phyloP scores from a whole-genome alignment of 2,888 invertebrate species.

The Carpatolechia fugitivella region DNA sequence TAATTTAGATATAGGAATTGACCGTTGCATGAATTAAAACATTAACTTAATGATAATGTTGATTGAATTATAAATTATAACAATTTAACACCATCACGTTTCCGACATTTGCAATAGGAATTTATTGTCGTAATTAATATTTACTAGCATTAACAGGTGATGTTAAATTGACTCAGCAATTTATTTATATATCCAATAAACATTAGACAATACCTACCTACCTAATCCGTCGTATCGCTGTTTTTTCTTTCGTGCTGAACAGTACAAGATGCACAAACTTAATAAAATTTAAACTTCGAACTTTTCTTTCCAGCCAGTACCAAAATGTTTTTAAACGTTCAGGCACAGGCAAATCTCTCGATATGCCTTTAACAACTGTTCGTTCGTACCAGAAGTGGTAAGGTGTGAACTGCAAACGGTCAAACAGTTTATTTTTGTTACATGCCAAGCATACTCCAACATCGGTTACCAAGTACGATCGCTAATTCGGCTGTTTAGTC shows the following conservation, averaged over 20 bases:
- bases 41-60: too few relatives aligned
- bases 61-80: too few relatives aligned
- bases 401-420: conserved; percentile 54
- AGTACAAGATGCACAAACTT: background rate
- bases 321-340: background rate
- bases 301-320: background rate
- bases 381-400: conserved; percentile 38
- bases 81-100: too few relatives aligned
- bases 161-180: too few relatives aligned
- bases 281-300: background rate
- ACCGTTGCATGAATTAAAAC: too few relatives aligned
- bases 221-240: too few relatives aligned
- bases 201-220: too few relatives aligned
- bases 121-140: too few relatives aligned
- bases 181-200: too few relatives aligned
- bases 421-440: conserved; percentile 64
- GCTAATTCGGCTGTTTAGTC: conserved; percentile 9
- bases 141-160: too few relatives aligned
- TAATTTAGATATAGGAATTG: too few relatives aligned
- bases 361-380: conserved; percentile 52
- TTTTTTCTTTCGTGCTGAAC: background rate
- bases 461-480: conserved; percentile 17
- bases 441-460: conserved; percentile 46
- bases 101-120: too few relatives aligned
- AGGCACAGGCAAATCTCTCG: conserved; percentile 54